A percentile compares a stretch with the other conserved stretches of the same genome.
These are phyloP conservation scores for Trinectes maculatus DNA, from an alignment of 2,113 vertebrate species.

Conservation along the genomic window DNA sequence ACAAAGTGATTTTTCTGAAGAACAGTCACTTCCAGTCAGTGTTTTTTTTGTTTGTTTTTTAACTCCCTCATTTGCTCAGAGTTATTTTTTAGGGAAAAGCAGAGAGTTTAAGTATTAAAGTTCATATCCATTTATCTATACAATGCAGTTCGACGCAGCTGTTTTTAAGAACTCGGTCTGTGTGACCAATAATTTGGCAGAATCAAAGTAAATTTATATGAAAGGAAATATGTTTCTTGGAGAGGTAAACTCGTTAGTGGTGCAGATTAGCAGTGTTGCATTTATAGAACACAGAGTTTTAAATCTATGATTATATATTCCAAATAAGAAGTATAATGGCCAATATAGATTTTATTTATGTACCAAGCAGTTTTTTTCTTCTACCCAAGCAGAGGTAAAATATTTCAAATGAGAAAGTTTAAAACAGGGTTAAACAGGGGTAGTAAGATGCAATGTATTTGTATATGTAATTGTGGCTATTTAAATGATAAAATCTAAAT, in stretches of 20 bases:
- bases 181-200: slow-evolving; percentile 36
- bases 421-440: slow-evolving; percentile 74
- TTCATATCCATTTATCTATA: slow-evolving; percentile 35
- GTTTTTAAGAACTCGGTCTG: slow-evolving; percentile 29
- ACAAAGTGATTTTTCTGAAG: slow-evolving; percentile 29
- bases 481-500: slow-evolving; percentile 71
- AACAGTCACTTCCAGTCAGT: slow-evolving; percentile 54
- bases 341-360: slow-evolving; percentile 80
- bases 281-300: slow-evolving; percentile 72
- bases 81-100: slow-evolving; percentile 65
- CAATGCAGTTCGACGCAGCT: slow-evolving; percentile 55
- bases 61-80: slow-evolving; percentile 33
- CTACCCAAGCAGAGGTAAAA: slow-evolving; percentile 47
- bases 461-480: slow-evolving; percentile 74
- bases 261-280: slow-evolving; percentile 65
- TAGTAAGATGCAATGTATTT: slow-evolving; percentile 72
- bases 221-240: slow-evolving; percentile 27
- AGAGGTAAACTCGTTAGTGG: slow-evolving; percentile 21
- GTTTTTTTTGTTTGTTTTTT: slow-evolving; percentile 41
- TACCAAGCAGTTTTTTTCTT: slow-evolving; percentile 57
- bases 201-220: slow-evolving; percentile 18
- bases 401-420: slow-evolving; percentile 60
- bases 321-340: slow-evolving; percentile 54
- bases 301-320: slow-evolving; percentile 70
- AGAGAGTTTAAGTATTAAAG: slow-evolving; percentile 69